These are phyloP conservation scores for Lepus timidus DNA, from an alignment of 2,113 vertebrate species.

Conservation along the genomic window DNA sequence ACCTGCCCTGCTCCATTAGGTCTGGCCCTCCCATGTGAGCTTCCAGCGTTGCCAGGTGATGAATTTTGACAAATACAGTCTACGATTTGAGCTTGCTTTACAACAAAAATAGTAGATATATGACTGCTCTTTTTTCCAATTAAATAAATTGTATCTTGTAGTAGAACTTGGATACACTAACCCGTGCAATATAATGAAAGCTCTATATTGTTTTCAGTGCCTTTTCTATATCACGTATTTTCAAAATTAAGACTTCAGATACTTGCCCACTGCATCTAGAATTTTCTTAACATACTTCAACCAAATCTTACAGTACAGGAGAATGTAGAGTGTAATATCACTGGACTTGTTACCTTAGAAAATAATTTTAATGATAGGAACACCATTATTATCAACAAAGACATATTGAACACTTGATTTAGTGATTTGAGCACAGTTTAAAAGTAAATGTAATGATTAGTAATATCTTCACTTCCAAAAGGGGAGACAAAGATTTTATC, in stretches of 20 bases:
- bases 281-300: not conserved
- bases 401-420: not conserved
- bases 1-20: not conserved
- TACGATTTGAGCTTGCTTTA: not conserved
- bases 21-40: not conserved
- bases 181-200: not conserved
- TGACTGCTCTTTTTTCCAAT: not conserved
- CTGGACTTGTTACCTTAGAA: not conserved
- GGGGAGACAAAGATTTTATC: not conserved
- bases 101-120: not conserved
- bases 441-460: slow-evolving; percentile 7
- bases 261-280: not conserved
- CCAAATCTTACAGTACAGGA: not conserved
- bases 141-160: slow-evolving; percentile 49
- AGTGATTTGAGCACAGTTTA: slow-evolving; percentile 18
- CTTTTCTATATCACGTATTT: not conserved
- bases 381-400: not conserved
- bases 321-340: not conserved
- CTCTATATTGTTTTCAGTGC: not conserved
- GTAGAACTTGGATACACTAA: not conserved
- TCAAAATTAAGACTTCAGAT: slow-evolving; percentile 41
- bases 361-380: slow-evolving; percentile 15
- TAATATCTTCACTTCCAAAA: slow-evolving; percentile 30
- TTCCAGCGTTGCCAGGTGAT: slow-evolving; percentile 48
- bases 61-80: slow-evolving; percentile 21